Percentiles rank a stretch among this genome's conserved stretches.
These are phyloP conservation scores for Hippocampus mohnikei DNA, from an alignment of 2,113 vertebrate species.

Conservation along the genomic window DNA sequence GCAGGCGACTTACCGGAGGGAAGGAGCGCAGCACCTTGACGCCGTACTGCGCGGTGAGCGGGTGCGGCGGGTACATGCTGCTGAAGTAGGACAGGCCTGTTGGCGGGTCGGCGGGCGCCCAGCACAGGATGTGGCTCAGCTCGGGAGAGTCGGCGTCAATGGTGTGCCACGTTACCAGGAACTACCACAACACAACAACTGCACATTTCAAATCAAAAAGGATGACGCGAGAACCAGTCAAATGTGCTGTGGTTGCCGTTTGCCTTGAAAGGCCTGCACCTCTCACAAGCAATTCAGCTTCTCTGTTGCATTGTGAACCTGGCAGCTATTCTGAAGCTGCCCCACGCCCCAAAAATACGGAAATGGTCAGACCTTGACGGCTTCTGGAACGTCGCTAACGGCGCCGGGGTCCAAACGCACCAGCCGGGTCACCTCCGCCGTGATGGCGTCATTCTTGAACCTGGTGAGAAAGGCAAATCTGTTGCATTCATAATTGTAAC, in stretches of 20 bases:
- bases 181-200: conserved; percentile 65
- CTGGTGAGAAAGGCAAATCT: conserved; percentile 56
- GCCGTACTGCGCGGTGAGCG: conserved; percentile 94
- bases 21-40: conserved; percentile 97
- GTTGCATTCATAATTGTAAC: too few species aligned
- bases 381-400: conserved; percentile 91
- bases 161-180: conserved; percentile 96
- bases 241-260: too few species aligned
- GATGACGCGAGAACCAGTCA: too few species aligned
- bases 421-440: conserved; percentile 90
- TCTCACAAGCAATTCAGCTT: too few species aligned
- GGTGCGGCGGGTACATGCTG: conserved; percentile 97
- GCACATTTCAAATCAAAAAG: not conserved
- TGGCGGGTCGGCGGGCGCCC: conserved; percentile 93
- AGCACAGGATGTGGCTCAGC: conserved; percentile 93
- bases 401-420: conserved; percentile 93
- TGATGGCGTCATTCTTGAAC: conserved; percentile 97
- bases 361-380: conserved; percentile 82
- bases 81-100: conserved; percentile 97
- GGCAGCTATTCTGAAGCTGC: not conserved
- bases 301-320: not conserved
- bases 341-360: too few species aligned
- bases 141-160: conserved; percentile 96
- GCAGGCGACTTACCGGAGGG: conserved; percentile 81
- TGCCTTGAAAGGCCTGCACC: too few species aligned